phyloP scores from a whole-genome alignment of 1,140 invertebrate species.

The Atta texana region DNA sequence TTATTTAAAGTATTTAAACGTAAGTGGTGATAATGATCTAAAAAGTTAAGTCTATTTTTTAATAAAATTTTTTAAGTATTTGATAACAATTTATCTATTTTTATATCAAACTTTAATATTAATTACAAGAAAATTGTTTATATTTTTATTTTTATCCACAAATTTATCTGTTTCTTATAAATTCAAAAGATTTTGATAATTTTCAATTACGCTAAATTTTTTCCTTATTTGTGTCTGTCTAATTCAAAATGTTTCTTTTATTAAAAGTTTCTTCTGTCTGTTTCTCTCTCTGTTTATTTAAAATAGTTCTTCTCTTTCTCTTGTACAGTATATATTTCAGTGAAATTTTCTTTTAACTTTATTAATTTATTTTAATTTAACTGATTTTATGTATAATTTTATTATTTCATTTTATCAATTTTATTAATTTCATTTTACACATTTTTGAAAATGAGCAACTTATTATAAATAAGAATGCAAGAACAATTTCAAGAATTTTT shows the following conservation, averaged over 20 bases:
- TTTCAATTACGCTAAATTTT: not conserved
- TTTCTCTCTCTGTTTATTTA: not conserved
- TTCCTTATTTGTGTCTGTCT: not conserved
- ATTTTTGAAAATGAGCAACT: not conserved
- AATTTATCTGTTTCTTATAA: not conserved
- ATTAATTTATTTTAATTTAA: too few relatives aligned
- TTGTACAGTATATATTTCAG: too few relatives aligned
- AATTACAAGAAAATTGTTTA: not conserved
- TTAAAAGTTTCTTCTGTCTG: not conserved
- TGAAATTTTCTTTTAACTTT: too few relatives aligned
- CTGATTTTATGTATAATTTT: too few relatives aligned
- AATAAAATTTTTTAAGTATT: not conserved
- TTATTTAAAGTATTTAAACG: slow-evolving; percentile 31
- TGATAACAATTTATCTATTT: not conserved
- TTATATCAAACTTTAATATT: not conserved
- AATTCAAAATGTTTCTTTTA: not conserved
- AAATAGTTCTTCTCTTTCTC: too few relatives aligned
- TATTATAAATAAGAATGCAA: not conserved
- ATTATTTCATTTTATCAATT: too few relatives aligned
- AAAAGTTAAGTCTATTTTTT: not conserved
- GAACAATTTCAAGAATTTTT: not conserved
- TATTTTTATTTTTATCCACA: not conserved
- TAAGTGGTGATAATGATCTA: not conserved
- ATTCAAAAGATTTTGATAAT: not conserved
- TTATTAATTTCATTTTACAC: not conserved